Percentiles rank a stretch among this genome's conserved stretches.
Evolutionary conservation across 2,113 vertebrate genomes (phyloP).

Genomic region (Poecile atricapillus): DNA sequence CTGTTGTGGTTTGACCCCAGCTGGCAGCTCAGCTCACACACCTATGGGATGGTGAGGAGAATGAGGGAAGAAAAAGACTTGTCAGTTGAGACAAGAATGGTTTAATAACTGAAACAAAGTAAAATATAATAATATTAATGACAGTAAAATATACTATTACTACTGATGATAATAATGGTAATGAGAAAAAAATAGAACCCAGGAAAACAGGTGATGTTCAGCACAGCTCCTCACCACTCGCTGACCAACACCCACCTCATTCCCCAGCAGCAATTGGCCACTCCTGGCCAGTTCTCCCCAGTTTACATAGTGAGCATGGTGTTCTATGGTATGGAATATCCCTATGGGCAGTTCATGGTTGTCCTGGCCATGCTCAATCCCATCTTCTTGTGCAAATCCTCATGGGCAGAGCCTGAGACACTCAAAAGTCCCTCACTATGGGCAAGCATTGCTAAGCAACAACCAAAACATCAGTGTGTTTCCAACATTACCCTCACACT

Average conservation of each 20-base stretch:
- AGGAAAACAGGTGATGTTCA: neutral
- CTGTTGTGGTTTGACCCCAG: neutral
- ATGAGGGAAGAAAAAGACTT: neutral
- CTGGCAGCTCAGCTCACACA: neutral
- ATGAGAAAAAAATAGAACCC: neutral
- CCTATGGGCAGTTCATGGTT: neutral
- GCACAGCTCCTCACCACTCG: neutral
- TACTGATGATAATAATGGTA: neutral
- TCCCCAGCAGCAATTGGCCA: neutral
- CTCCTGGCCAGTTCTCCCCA: neutral
- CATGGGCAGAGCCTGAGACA: neutral
- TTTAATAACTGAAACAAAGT: neutral
- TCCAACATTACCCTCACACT: neutral
- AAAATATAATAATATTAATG: neutral
- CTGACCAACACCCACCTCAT: neutral
- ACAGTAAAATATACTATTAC: neutral
- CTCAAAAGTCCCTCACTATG: neutral
- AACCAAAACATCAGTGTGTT: neutral
- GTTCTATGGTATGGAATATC: neutral
- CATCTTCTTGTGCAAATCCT: neutral
- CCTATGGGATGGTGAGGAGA: neutral
- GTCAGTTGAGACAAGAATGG: neutral
- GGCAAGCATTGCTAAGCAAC: neutral
- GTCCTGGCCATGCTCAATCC: neutral
- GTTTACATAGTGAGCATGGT: neutral